Evolutionary conservation across 2,888 invertebrate species (phyloP), one percentile per base, ranked within the genome.

Genomic region (Scaptomyza reducta): DNA sequence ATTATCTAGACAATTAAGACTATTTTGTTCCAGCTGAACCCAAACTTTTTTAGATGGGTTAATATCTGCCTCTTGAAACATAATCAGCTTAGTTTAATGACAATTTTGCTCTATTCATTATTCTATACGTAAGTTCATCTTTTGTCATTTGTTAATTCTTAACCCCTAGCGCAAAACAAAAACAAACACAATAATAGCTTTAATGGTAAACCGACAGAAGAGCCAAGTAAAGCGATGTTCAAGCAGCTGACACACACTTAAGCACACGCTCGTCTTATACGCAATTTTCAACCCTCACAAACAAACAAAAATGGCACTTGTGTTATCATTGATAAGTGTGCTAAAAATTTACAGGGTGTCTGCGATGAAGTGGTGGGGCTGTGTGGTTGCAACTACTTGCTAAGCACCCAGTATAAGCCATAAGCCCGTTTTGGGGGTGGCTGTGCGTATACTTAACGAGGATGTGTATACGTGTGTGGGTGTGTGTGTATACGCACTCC

Each of bases 321-420:
- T 79, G 74, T 77, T 86, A 84, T 89, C 89, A 84, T 76, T 79
- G 81, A 81, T 77, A 83, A 83, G 74, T 81, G 72, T 45, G 76
- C 70, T 57, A 65, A 58, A 65, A 58, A 54, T 13, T 58, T 62
- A 89, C 74, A 81, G 88, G 89, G 84, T 89, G 73, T 3, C 13
- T 18, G 0, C 11, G 13, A 5, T 1, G 22, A 42, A 53, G 6
- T 29, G 35, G 49, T 27, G 11, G 0, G 16, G 6, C 5, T 6
- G 14, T 1, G 11, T 1, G 38, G 49, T 9, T 31, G 25, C 41
- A 62, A 25, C 59, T 56, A 46, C n/a, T 40, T 46, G 0, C 18
- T 10, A 38, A 44, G 50, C 74, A 74, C 80, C 76, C 76, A 69
- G 49, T 72, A 60, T 49, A 29, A 13, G 13, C 25, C 33, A 60